Conservation (phyloP, 2,113 vertebrate genomes). For the Hyla sarda region DNA sequence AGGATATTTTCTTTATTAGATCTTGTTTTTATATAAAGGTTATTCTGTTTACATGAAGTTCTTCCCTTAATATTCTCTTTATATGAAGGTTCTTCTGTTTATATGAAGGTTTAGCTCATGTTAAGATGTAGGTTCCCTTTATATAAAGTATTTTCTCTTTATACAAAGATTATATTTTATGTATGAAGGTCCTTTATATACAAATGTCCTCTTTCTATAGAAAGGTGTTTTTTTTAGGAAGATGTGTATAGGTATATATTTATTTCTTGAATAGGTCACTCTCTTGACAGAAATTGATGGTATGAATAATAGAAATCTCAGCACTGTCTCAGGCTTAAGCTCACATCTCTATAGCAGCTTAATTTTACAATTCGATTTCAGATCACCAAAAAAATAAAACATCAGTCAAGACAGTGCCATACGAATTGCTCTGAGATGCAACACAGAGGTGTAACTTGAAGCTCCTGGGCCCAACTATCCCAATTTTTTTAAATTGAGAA, state of each 20-base stretch:
- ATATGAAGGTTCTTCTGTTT: neutral
- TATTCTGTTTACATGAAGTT: neutral
- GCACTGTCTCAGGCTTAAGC: conserved; percentile 38
- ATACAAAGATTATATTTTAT: neutral
- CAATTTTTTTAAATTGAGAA: neutral
- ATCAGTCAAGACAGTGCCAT: conserved; percentile 69
- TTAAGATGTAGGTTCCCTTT: neutral
- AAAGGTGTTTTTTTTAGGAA: no score
- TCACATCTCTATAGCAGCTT: conserved; percentile 69
- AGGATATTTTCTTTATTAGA: neutral
- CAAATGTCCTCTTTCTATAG: neutral
- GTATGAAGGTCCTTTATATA: neutral
- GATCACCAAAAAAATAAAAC: conserved; percentile 57
- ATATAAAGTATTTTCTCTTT: neutral
- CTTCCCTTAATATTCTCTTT: no score
- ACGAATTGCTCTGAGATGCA: neutral
- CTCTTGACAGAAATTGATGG: conserved; percentile 73
- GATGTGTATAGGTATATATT: no score
- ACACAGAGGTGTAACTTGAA: neutral
- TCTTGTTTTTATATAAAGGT: neutral
- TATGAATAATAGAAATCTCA: conserved; percentile 77
- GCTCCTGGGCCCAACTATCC: neutral
- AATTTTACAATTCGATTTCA: conserved; percentile 69
- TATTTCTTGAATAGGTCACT: conserved; percentile 70
- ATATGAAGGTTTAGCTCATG: neutral